Evolutionary conservation across 2,113 vertebrate species (phyloP), one percentile per base, ranked within the genome.

Genomic region (Nothobranchius furzeri): DNA sequence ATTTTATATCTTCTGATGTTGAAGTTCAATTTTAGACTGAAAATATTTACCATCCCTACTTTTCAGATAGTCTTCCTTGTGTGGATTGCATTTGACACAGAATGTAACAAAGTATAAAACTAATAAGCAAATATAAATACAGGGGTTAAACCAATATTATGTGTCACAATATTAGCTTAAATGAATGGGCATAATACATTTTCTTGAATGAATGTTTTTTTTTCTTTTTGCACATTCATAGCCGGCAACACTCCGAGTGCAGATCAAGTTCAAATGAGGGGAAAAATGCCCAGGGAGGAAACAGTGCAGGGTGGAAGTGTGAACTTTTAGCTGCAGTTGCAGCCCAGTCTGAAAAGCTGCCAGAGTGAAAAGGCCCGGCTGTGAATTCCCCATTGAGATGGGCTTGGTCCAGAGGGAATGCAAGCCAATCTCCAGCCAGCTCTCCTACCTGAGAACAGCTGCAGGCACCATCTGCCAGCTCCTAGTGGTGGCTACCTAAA

Each of bases 391-490:
- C 71, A 70, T 81, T 68, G 91, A 80, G 78, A 85, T 63, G 45
- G 75, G 78, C 81, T 63, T 15, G 51, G 57, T 89, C 87, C 90
- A 76, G 77, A 73, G 91, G 89, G 92, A 92, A 85, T 70, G 53
- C 42, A 25, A 85, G 84, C 87, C 81, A 81, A 86, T 86, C 82
- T 86, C 81, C 79, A 85, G 78, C 73, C 78, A 76, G 79, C 81
- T 89, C 64, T 76, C 76, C 84, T 90, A 92, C 90, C 88, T 88
- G 73, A 60, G 80, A 92, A 93, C 93, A 94, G 88, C 92, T 94
- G 93, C 85, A 81, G 70, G 65, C 64, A 79, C 93, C 93, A 94
- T 94, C 92, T 94, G 93, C 82, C 87, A 82, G 80, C 80, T 77
- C 88, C 80, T 89, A 75, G 83, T 81, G 78, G 73, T 73, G 70